A percentile compares a stretch with the other conserved stretches of the same genome.
Evolutionary conservation across 2,113 vertebrate species (phyloP).

Genomic region (Crotalus viridis): DNA sequence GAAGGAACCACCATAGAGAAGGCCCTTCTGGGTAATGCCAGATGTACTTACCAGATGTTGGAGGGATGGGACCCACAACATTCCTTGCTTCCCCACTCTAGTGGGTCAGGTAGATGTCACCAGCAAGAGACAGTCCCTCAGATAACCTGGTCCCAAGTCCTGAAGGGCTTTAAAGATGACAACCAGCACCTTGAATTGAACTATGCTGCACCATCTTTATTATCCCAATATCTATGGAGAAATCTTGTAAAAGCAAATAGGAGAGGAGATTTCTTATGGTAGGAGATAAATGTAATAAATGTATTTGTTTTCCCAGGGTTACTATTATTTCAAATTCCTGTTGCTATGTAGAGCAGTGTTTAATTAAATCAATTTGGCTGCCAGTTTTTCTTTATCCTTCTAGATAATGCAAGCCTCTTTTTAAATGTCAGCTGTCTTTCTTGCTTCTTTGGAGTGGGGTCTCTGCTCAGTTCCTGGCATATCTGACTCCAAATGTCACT

Average conservation of each 20-base stretch:
- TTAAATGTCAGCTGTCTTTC: constrained; percentile 1
- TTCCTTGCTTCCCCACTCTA: not conserved
- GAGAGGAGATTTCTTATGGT: not conserved
- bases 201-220: not conserved
- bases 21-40: not conserved
- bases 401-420: constrained; percentile 16
- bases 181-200: not conserved
- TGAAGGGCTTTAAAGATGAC: not conserved
- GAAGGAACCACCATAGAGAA: not conserved
- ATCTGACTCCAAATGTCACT: constrained; percentile 42
- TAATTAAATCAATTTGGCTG: constrained; percentile 32
- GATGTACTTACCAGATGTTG: too few relatives aligned
- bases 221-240: not conserved
- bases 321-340: not conserved
- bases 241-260: not conserved
- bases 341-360: not conserved
- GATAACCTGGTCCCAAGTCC: not conserved
- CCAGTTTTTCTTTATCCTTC: constrained; percentile 20
- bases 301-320: constrained; percentile 18
- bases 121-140: not conserved
- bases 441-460: constrained; percentile 30
- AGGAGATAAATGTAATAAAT: not conserved
- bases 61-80: not conserved
- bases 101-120: not conserved
- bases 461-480: constrained; percentile 15